These are phyloP conservation scores for Temnothorax curvispinosus DNA, from an alignment of 1,140 invertebrate species.

Conservation along the genomic window DNA sequence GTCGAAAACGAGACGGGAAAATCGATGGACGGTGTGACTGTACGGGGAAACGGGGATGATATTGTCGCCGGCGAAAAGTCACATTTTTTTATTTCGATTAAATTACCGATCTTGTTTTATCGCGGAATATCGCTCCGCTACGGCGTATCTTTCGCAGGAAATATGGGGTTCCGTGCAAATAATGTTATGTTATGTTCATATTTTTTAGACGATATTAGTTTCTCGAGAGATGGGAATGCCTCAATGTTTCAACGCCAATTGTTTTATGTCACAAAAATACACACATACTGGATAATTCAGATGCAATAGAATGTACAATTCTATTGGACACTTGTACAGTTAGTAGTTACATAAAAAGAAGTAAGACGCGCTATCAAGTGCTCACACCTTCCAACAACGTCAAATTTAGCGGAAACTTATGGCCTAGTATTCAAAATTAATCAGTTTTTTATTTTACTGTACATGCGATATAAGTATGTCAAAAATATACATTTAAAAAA, in stretches of 20 bases:
- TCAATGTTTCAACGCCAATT: not conserved
- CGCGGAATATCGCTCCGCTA: not conserved
- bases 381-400: not conserved
- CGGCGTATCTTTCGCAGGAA: not conserved
- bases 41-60: not conserved
- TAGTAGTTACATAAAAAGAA: not conserved
- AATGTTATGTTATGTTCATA: not conserved
- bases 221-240: not conserved
- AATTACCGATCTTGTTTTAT: too few relatives aligned
- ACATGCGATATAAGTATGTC: not conserved
- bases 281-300: not conserved
- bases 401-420: not conserved
- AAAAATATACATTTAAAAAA: not conserved
- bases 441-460: not conserved
- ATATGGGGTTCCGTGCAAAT: not conserved
- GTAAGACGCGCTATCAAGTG: too few relatives aligned
- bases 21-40: not conserved
- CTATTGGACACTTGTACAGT: not conserved
- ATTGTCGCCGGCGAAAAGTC: conserved; percentile 2
- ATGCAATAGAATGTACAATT: not conserved
- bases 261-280: not conserved
- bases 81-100: not conserved
- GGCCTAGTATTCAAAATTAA: not conserved
- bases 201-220: not conserved
- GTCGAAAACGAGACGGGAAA: not conserved